Conservation (phyloP, 2,113 vertebrate species). For the Phylloscopus whistleri region DNA sequence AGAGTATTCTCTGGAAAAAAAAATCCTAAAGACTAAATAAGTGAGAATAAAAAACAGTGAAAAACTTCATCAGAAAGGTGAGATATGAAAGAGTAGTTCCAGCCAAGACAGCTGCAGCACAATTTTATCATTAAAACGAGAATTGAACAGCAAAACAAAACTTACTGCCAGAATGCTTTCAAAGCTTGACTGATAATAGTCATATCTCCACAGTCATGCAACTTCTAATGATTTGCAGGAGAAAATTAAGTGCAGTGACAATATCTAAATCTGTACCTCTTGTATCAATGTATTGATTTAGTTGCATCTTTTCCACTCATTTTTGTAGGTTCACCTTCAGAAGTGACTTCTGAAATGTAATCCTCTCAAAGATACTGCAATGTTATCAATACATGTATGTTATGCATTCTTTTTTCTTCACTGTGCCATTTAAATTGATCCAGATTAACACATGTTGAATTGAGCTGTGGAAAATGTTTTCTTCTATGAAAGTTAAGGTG, state of each 20-base stretch:
- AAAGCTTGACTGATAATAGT: background rate
- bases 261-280: background rate
- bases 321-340: background rate
- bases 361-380: background rate
- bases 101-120: background rate
- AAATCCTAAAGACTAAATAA: background rate
- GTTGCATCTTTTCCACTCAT: background rate
- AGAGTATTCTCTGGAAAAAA: background rate
- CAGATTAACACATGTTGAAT: background rate
- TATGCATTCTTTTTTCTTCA: background rate
- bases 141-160: background rate
- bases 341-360: background rate
- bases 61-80: background rate
- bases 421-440: background rate
- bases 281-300: background rate
- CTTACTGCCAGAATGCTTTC: background rate
- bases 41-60: background rate
- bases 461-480: background rate
- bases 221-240: background rate
- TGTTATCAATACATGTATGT: background rate
- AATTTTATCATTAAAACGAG: background rate
- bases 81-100: background rate
- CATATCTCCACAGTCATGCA: background rate
- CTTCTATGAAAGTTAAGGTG: background rate
- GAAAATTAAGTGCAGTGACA: background rate